Conservation (phyloP, 2,797 vertebrate species). For the Pseudomugil gertrudae region DNA sequence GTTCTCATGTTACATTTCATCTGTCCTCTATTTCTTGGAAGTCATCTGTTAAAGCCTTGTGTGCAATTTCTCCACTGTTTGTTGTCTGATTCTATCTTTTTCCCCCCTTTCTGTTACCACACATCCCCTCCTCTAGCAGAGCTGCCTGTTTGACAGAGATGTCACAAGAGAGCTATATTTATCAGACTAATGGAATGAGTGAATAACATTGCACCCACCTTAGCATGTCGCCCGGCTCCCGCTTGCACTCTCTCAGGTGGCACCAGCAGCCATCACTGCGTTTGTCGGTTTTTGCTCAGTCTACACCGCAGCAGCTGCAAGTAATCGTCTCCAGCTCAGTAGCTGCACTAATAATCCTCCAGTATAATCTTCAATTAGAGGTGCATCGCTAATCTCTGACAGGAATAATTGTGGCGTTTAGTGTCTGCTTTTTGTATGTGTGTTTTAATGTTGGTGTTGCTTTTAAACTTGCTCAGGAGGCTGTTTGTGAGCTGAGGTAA, state of each 20-base stretch:
- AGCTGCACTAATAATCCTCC: constrained; percentile 83
- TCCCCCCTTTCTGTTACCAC: not conserved
- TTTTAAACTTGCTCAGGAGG: constrained; percentile 44
- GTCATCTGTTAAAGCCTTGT: constrained; percentile 43
- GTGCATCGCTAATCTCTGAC: constrained; percentile 76
- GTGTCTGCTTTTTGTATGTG: constrained; percentile 48
- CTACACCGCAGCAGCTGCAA: constrained; percentile 67
- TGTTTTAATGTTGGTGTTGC: constrained; percentile 39
- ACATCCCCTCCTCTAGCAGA: constrained; percentile 19
- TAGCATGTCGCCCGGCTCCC: constrained; percentile 31
- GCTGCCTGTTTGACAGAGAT: constrained; percentile 62
- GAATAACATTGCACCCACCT: constrained; percentile 64
- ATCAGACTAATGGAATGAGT: constrained; percentile 80
- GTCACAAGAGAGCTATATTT: constrained; percentile 71
- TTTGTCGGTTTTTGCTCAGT: constrained; percentile 51
- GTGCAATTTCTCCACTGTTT: constrained; percentile 43
- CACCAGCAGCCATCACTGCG: constrained; percentile 47
- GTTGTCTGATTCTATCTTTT: constrained; percentile 56
- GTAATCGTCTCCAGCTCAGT: constrained; percentile 84
- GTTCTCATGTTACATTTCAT: constrained; percentile 42
- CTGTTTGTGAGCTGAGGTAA: constrained; percentile 42
- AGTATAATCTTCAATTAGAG: constrained; percentile 87
- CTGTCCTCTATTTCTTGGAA: constrained; percentile 55
- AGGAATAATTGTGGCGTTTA: constrained; percentile 74
- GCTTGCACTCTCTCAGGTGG: constrained; percentile 39